Base-by-base conservation (phyloP, 2,113 vertebrate genomes). In the Pseudorectes ferrugineus region DNA sequence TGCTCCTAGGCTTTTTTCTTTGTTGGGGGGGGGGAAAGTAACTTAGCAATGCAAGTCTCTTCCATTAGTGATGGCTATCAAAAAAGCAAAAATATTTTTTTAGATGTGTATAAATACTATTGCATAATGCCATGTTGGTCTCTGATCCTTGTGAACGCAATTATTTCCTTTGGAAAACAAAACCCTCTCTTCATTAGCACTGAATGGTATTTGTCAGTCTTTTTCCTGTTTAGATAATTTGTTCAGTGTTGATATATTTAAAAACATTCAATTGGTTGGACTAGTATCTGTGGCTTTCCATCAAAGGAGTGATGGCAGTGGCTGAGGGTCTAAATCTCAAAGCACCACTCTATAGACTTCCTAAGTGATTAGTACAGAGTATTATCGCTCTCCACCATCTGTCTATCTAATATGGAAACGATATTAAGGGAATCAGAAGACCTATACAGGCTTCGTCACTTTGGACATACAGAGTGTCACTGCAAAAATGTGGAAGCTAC, bases 371-470 rank as follows among this genome's bases (percentile, higher is more conserved):
- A 98, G 94, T 61, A 38, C 55, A 90, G 92, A 94, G 92, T 71
- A 98, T 98, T 98, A 98, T 97, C 97, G 12, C 92, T 84, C 90
- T 85, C 83, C 91, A 93, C 97, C 98, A 98, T 98, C 97, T 98
- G 98, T 96, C 96, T 95, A 74, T 95, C 94, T 96, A 90, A 92
- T 70, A 96, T 51, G 75, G 96, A 97, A 96, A 96, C 57, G 2
- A 97, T 91, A 97, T 95, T 91, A 93, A 97, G 97, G 91, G 89
- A 95, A 83, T 93, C 89, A 78, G 43, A 91, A 95, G 88, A 95
- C 73, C 67, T 87, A 94, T 63, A 88, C 58, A 94, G 45, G 46
- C 92, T 92, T 91, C 5, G 0, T 73, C 85, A 46, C 78, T 93
- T 92, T 10, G 40, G 35, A 52, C 7, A 17, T 52, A 79, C 84